Base-by-base conservation (phyloP, 2,113 vertebrate genomes). In the Leptobrachium ailaonicum region DNA sequence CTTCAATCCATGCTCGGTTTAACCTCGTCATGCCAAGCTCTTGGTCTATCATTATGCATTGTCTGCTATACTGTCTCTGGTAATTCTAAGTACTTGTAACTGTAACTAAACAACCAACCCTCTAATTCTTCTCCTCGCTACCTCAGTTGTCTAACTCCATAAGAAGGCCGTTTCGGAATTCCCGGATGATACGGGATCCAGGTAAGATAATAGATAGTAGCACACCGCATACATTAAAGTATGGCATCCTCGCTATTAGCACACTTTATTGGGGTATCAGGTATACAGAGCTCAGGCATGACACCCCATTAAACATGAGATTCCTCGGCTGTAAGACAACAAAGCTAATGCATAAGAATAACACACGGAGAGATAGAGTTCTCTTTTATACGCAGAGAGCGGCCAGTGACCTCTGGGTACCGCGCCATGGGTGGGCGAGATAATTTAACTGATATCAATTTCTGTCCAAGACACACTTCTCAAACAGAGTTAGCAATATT, bases 231-330 rank as follows among this genome's bases (percentile, higher is more conserved):
- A 88, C 85, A 43, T 77, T 62, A 32, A 83, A 84, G 85, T 82
- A 85, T 87, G 88, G 84, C 85, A 81, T 85, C 81, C 83, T 85
- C n/a, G 83, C 80, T 78, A 79, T 71, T 70, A 83, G 83, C 87
- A 86, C 84, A 86, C 87, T 90, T 90, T 89, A 88, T 85, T 41
- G 32, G 88, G 78, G 0, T 62, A 84, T 88, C 86, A 0, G 84
- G 85, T 90, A 88, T 88, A 86, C 87, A 87, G 75, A 86, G 86
- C 73, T 84, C 87, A 84, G 84, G 86, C 83, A 88, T 90, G 88
- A 91, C 85, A 89, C 89, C 88, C 87, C 87, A 89, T 89, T 90
- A 89, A 89, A 69, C 82, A 82, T 88, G 86, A 88, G 87, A 89
- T 85, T 58, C 79, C 75, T 83, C 0, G 62, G 84, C 66, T 86